phyloP scores from a whole-genome alignment of 2,797 vertebrate genomes.

The Xerus rutilus region DNA sequence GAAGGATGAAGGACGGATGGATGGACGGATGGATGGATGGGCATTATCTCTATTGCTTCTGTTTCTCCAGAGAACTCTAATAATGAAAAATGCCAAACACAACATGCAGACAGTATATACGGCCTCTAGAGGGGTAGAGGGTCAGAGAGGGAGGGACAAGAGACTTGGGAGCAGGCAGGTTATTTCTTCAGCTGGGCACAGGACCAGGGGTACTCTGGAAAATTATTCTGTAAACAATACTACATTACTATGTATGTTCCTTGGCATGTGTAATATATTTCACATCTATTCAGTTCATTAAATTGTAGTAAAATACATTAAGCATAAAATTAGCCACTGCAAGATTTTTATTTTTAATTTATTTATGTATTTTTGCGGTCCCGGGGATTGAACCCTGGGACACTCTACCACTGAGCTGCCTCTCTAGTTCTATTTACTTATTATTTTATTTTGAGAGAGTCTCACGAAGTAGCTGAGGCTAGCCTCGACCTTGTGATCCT shows the following conservation, averaged over 20 bases:
- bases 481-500: too few species aligned
- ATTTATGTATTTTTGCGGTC: too few species aligned
- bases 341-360: too few species aligned
- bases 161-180: too few species aligned
- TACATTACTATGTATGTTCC: rapidly evolving
- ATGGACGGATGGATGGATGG: not conserved
- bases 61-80: not conserved
- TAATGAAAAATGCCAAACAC: not conserved
- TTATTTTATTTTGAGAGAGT: too few species aligned
- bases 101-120: too few species aligned
- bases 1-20: not conserved
- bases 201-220: too few species aligned
- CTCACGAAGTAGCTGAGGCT: too few species aligned
- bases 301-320: not conserved
- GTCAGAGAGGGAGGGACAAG: not conserved
- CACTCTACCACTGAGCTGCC: too few species aligned
- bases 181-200: not conserved
- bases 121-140: not conserved
- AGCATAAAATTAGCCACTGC: not conserved
- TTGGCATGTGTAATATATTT: not conserved
- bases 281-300: not conserved
- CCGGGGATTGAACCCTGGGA: too few species aligned
- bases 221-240: not conserved
- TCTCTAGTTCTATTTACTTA: too few species aligned
- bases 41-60: too few species aligned